phyloP scores from a whole-genome alignment of 2,113 vertebrate species.

The Chlamydotis undulata region DNA sequence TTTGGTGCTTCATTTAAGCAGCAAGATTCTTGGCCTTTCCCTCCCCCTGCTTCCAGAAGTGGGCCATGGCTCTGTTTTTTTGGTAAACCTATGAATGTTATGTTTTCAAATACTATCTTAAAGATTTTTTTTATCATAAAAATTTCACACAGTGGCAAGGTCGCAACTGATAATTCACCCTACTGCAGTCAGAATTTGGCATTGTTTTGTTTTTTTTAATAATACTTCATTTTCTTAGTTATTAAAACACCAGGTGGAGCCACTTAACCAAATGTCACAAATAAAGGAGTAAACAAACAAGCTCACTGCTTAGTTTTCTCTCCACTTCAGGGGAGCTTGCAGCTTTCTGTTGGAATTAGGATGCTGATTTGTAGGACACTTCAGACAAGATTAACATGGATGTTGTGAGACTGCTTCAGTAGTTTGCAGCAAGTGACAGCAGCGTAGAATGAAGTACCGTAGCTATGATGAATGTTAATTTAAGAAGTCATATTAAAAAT shows the following conservation, averaged over 20 bases:
- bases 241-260: constrained; percentile 66
- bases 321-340: not conserved
- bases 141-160: not conserved
- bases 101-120: not conserved
- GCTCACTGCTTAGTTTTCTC: not conserved
- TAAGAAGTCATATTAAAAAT: not conserved
- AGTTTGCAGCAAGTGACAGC: not conserved
- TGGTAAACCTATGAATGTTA: not conserved
- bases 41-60: rapidly evolving
- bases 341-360: not conserved
- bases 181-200: not conserved
- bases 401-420: not conserved
- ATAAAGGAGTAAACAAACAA: not conserved
- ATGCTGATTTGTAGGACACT: not conserved
- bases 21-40: not conserved
- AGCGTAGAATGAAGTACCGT: not conserved
- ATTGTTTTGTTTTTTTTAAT: not conserved
- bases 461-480: not conserved
- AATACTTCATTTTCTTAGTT: not conserved
- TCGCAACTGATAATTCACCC: not conserved
- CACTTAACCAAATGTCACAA: not conserved
- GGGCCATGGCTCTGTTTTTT: not conserved
- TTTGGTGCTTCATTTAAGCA: not conserved
- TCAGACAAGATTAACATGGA: not conserved
- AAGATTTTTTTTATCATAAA: not conserved